Evolutionary conservation across 2,113 vertebrate species (phyloP).

Genomic region (Odontophorus gujanensis): DNA sequence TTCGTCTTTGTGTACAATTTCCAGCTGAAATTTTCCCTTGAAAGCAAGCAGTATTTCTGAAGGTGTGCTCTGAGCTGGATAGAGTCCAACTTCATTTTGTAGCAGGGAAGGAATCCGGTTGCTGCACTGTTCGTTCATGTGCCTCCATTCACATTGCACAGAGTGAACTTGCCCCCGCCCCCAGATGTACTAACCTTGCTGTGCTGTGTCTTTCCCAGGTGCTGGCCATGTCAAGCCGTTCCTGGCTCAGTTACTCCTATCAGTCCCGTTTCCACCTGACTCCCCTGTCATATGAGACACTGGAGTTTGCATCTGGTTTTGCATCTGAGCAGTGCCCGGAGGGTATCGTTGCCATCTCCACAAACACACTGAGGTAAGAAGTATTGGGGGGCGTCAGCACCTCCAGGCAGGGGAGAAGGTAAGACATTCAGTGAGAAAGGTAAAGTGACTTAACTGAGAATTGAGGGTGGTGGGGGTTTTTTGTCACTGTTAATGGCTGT

Average conservation of each 20-base stretch:
- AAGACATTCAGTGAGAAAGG: neutral
- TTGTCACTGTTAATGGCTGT: neutral
- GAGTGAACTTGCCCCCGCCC: neutral
- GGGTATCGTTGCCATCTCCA: slow-evolving; percentile 98
- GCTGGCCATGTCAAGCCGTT: slow-evolving; percentile 97
- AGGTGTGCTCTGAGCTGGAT: neutral
- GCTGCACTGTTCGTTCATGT: neutral
- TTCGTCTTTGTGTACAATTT: rapidly evolving
- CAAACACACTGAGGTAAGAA: slow-evolving; percentile 93
- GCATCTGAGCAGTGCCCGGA: slow-evolving; percentile 98
- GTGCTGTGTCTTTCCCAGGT: slow-evolving; percentile 79
- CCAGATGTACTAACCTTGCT: neutral
- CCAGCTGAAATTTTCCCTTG: neutral
- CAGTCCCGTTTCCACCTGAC: slow-evolving; percentile 98
- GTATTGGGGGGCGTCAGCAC: rapidly evolving
- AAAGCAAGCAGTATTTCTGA: neutral
- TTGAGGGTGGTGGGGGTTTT: neutral
- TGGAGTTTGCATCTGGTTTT: slow-evolving; percentile 97
- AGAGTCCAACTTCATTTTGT: neutral
- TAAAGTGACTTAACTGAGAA: neutral
- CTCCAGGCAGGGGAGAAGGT: rapidly evolving
- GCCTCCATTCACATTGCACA: rapidly evolving
- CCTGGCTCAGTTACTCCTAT: slow-evolving; percentile 98
- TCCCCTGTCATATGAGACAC: slow-evolving; percentile 93
- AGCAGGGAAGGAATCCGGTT: rapidly evolving